Evolutionary conservation across 1,140 invertebrate species (phyloP), one percentile per base, ranked within the genome.

Genomic region (Diorhabda elongata): DNA sequence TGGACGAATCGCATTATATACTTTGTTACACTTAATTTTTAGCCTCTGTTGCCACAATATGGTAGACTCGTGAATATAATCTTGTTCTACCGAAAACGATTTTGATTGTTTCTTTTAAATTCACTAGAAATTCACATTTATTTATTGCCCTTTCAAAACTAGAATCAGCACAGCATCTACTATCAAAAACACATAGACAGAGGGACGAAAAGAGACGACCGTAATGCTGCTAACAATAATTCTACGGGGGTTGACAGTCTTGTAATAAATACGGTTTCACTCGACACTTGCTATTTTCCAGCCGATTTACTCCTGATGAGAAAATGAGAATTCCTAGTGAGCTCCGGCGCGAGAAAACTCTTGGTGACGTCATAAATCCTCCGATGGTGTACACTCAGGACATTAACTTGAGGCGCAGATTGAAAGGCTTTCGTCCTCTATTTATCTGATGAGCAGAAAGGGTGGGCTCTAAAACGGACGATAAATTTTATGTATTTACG

Each of bases 221-320:
- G 47, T n/a, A 58, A 61, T 68, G 61, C 64, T 73, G 79, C 78
- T 81, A 81, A 81, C 80, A 81, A 81, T 81, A 81, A 81, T 77
- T 81, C 80, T 81, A 74, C 74, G 71, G 72, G 75, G 47, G 77
- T 72, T 78, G 77, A 78, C 75, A 75, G 72, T 71, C 66, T 70
- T 71, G 79, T 73, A 79, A 80, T 79, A 80, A 78, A 79, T 78
- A 79, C 78, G 73, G 75, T 76, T 75, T 74, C 76, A 67, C 75
- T 75, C 73, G 73, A 69, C 71, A 47, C 58, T 69, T 72, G 74
- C 78, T 81, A 79, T 81, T 79, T 82, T 78, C 81, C 79, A 77
- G 71, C 80, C 80, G 80, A 81, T 81, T 81, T 79, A 80, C 61
- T 74, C 68, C 78, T 80, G 80, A 81, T 81, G 79, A 79, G 80